These are phyloP conservation scores for Vulpes ferrilata DNA, from an alignment of 2,113 vertebrate genomes.

Conservation along the genomic window DNA sequence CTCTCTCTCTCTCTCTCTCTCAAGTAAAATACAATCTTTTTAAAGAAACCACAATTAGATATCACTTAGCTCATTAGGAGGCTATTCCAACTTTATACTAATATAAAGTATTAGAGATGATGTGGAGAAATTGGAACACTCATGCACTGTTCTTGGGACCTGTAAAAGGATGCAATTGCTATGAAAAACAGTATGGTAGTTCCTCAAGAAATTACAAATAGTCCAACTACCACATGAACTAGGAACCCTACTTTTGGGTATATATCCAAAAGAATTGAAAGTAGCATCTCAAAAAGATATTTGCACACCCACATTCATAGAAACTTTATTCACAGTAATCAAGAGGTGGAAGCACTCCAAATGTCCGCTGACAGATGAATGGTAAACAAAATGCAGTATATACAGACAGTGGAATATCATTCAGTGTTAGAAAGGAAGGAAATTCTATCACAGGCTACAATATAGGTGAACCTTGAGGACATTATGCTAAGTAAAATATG, in stretches of 20 bases:
- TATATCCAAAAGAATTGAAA: not conserved
- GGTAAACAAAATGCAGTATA: not conserved
- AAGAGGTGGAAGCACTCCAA: not conserved
- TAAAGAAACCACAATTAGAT: not conserved
- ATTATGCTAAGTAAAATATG: not conserved
- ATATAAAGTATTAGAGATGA: not conserved
- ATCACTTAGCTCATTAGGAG: not conserved
- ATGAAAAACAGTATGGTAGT: not conserved
- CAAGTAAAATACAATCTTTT: too few relatives aligned
- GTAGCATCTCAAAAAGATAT: not conserved
- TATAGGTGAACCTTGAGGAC: not conserved
- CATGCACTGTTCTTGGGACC: not conserved
- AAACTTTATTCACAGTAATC: not conserved
- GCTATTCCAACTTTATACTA: not conserved
- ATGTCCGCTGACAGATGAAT: not conserved
- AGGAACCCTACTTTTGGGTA: not conserved
- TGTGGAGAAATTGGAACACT: not conserved
- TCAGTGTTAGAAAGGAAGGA: not conserved
- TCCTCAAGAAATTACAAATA: not conserved
- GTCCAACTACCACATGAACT: not conserved
- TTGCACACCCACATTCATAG: not conserved
- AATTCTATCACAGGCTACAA: not conserved
- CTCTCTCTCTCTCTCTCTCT: too few relatives aligned
- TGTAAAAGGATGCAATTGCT: not conserved
- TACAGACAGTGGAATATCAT: not conserved